Base-by-base conservation (phyloP, 2,888 invertebrate genomes). In the Zaprionus bogoriensis region DNA sequence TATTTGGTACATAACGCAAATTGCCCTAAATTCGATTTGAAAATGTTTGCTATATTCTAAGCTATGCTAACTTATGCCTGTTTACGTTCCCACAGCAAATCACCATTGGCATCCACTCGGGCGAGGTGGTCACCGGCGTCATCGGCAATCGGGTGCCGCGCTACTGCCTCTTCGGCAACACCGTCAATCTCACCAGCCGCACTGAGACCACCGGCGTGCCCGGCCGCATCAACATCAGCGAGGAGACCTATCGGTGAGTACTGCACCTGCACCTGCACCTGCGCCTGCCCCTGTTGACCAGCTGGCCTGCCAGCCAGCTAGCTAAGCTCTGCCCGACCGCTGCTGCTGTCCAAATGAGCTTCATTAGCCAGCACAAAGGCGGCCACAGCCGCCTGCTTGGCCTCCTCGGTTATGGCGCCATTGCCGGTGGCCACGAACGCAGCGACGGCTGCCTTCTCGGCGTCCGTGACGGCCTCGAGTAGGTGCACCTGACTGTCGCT, bases 111-210 rank as follows among this genome's bases (percentile, higher is more conserved):
- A 97, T 98, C 72, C 98, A 98, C 88, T 96, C 97, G 2, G 98
- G 98, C 0, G 98, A 98, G 90, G 97, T 97, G 17, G 97, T 98
- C 50, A 98, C 98, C 0, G 98, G 98, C 10, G 98, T 98, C 5
- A 98, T 98, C 70, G 98, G 98, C 2, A 97, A 97, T 91, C 94
- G 97, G 67, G 97, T 98, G 96, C 98, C 98, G 0, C 94, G 98
- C 23, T 98, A 97, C 90, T 97, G 97, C 82, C 93, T 98, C 25
- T 98, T 98, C 87, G 98, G 98, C 4, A 98, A 98, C 91, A 98
- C 98, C 0, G 98, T 98, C 10, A 98, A 98, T 92, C 91, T 98
- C 65, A 98, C 98, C 52, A 97, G 97, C 90, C 94, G 98, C 64
- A 97, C 97, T 1, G 98, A 98, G 91, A 98, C 98, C 17, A 98